Conservation (phyloP, 2,888 invertebrate genomes). For the Nephrotoma flavescens region DNA sequence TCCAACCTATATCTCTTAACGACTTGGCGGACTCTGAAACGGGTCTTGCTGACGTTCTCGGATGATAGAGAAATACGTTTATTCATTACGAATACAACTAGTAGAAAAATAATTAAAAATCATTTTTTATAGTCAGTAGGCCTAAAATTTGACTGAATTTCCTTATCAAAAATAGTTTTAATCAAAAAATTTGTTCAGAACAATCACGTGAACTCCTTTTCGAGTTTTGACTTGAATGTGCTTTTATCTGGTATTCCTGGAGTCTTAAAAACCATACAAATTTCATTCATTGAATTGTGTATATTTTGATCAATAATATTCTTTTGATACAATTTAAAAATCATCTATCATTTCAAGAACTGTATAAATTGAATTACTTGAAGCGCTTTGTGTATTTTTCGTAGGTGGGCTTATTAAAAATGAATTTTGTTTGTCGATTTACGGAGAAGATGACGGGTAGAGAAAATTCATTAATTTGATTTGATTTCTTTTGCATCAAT, state of each 20-base stretch:
- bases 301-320: not conserved
- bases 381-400: not conserved
- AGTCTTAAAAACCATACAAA: not conserved
- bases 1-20: too few relatives aligned
- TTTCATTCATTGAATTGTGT: not conserved
- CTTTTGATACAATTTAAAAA: not conserved
- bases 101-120: too few relatives aligned
- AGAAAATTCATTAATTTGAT: not conserved
- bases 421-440: not conserved
- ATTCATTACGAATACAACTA: too few relatives aligned
- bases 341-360: not conserved
- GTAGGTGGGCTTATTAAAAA: not conserved
- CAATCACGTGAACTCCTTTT: too few relatives aligned
- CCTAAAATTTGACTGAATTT: too few relatives aligned
- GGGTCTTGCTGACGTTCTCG: too few relatives aligned
- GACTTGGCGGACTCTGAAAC: too few relatives aligned
- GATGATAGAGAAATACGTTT: too few relatives aligned
- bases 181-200: too few relatives aligned
- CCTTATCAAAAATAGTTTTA: too few relatives aligned
- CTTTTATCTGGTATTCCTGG: not conserved
- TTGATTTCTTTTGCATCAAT: not conserved
- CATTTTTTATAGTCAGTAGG: too few relatives aligned
- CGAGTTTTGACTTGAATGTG: too few relatives aligned
- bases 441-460: not conserved
- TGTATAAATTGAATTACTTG: not conserved